Evolutionary conservation across 2,797 vertebrate genomes (phyloP), one percentile per base, ranked within the genome.

Genomic region (Sebastes miniatus): DNA sequence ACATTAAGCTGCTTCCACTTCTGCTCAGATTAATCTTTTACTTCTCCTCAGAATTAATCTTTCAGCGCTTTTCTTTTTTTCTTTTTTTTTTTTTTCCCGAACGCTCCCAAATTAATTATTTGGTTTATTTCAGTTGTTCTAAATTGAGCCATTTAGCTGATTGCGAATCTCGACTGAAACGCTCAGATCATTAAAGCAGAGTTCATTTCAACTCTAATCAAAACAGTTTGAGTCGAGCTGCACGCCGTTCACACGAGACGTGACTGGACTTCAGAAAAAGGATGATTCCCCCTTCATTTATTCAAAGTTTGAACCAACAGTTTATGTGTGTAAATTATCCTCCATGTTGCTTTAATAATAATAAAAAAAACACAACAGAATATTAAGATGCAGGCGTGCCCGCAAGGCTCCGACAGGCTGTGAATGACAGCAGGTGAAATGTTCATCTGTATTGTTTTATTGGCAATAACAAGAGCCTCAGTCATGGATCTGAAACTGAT

Each of bases 101-200:
- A 79, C 54, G 43, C 71, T 81, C 80, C 77, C 89, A 88, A 84
- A 89, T 92, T 83, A 90, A 91, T 89, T 78, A 91, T 91, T 85
- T 87, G 84, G 66, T 85, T 85, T 87, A 79, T 90, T 89, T 81
- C 85, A 80, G 80, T 88, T 83, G 80, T 88, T 84, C 79, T 81
- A 87, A 91, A 92, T 89, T 83, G 87, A 92, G 82, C 81, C 83
- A 82, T 92, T 92, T 84, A 88, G 87, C 76, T 90, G 87, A 92
- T 90, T 92, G 89, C 84, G 31, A 80, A 89, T 91, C 82, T 85
- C 70, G 73, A 88, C 81, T 52, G 78, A 86, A 85, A 81, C 71
- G 4, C 71, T 80, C 75, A 57, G 78, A 87, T 92, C 90, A 89
- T 93, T 91, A 87, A 89, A 83, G 73, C 82, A 9, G 79, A 88